Conservation (phyloP, 2,113 vertebrate genomes). For the Platanista minor region DNA sequence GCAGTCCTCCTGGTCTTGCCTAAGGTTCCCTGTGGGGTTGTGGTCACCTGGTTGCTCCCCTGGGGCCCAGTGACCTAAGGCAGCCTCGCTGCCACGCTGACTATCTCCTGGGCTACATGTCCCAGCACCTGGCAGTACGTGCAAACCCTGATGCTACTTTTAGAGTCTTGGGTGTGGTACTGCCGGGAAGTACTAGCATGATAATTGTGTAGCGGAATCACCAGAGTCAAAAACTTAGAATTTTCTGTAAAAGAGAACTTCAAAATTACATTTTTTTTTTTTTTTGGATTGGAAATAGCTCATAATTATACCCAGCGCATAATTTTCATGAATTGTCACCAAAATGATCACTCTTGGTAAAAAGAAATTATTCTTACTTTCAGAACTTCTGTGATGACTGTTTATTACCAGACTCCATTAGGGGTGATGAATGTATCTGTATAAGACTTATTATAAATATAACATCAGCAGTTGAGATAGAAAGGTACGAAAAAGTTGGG, state of each 20-base stretch:
- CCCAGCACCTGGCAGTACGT: background rate
- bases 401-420: background rate
- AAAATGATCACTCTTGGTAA: background rate
- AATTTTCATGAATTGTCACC: constrained; percentile 13
- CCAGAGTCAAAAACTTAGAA: background rate
- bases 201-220: background rate
- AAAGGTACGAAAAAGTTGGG: background rate
- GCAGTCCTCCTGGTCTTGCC: background rate
- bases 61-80: background rate
- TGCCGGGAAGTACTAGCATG: background rate
- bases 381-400: background rate
- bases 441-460: background rate
- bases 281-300: background rate
- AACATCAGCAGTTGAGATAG: background rate
- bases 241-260: background rate
- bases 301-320: background rate
- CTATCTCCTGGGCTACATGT: rapidly evolving
- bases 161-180: background rate
- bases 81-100: background rate
- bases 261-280: background rate
- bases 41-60: background rate
- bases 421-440: background rate
- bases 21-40: rapidly evolving
- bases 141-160: background rate
- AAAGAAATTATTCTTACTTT: background rate